A percentile compares a stretch with the other conserved stretches of the same genome.
These are phyloP conservation scores for Crenichthys baileyi DNA, from an alignment of 2,797 vertebrate genomes.

Conservation along the genomic window DNA sequence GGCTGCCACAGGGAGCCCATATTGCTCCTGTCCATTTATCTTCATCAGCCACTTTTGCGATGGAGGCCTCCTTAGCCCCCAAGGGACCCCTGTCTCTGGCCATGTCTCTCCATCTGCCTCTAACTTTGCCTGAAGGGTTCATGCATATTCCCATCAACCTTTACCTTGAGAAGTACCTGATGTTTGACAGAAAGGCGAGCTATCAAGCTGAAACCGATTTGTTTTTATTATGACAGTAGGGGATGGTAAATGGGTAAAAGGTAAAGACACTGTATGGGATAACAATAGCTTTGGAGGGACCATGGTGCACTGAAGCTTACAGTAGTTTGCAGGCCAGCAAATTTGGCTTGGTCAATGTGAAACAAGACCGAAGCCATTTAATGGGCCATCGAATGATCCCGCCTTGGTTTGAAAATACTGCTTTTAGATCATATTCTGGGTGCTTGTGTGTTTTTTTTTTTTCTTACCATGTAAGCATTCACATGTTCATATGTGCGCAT, in stretches of 20 bases:
- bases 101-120: slow-evolving; percentile 61
- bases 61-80: slow-evolving; percentile 58
- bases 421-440: slow-evolving; percentile 56
- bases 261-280: slow-evolving; percentile 43
- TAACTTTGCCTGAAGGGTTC: slow-evolving; percentile 59
- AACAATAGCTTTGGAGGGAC: slow-evolving; percentile 29
- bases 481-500: slow-evolving; percentile 34
- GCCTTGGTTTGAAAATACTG: slow-evolving; percentile 55
- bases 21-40: slow-evolving; percentile 77
- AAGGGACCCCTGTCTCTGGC: slow-evolving; percentile 50
- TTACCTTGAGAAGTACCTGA: slow-evolving; percentile 56
- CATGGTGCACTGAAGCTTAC: slow-evolving; percentile 61
- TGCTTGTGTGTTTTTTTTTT: slow-evolving; percentile 7
- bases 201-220: slow-evolving; percentile 54
- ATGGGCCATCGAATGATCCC: slow-evolving; percentile 77
- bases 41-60: slow-evolving; percentile 75
- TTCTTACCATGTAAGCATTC: slow-evolving; percentile 30
- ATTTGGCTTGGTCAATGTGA: slow-evolving; percentile 69
- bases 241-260: slow-evolving; percentile 36
- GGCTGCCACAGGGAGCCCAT: slow-evolving; percentile 55
- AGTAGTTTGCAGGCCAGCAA: slow-evolving; percentile 54
- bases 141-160: slow-evolving; percentile 62
- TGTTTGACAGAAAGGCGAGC: slow-evolving; percentile 57
- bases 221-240: slow-evolving; percentile 68
- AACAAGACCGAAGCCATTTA: slow-evolving; percentile 69